Evolutionary conservation across 2,888 invertebrate species (phyloP).

Genomic region (Himalopsyche tibetana): DNA sequence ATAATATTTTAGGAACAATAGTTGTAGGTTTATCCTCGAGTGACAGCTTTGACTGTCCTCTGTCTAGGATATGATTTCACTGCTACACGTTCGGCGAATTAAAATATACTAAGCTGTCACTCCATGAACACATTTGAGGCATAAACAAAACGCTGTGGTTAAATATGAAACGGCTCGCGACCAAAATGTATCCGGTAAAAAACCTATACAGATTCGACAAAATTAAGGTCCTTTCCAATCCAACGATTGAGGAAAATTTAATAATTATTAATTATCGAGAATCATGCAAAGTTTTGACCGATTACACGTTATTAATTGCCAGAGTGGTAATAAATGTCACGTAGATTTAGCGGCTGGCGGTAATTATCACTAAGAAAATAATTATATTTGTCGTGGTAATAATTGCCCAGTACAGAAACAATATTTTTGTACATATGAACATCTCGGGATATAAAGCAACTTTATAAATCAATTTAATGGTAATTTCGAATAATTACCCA

Average conservation of each 20-base stretch:
- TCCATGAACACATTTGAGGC: not conserved
- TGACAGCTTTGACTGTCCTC: not conserved
- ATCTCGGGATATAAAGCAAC: no score
- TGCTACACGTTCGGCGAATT: not conserved
- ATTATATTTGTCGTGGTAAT: no score
- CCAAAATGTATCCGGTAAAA: conserved; percentile 15
- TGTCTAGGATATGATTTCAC: not conserved
- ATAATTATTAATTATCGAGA: not conserved
- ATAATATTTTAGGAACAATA: no score
- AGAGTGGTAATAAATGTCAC: not conserved
- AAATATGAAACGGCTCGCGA: not conserved
- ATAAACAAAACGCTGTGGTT: not conserved
- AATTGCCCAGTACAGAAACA: no score
- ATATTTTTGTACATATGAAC: no score
- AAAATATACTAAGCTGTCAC: not conserved
- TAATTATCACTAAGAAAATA: no score
- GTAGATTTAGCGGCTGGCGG: not conserved
- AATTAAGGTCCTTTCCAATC: not conserved
- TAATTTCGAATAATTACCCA: no score
- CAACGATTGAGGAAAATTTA: conserved; percentile 1
- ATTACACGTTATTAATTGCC: not conserved
- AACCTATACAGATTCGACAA: not conserved
- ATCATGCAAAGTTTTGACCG: not conserved
- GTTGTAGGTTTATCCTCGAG: not conserved
- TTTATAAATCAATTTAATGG: no score